phyloP scores from a whole-genome alignment of 2,888 invertebrate genomes.

The Diplolepis rosae region DNA sequence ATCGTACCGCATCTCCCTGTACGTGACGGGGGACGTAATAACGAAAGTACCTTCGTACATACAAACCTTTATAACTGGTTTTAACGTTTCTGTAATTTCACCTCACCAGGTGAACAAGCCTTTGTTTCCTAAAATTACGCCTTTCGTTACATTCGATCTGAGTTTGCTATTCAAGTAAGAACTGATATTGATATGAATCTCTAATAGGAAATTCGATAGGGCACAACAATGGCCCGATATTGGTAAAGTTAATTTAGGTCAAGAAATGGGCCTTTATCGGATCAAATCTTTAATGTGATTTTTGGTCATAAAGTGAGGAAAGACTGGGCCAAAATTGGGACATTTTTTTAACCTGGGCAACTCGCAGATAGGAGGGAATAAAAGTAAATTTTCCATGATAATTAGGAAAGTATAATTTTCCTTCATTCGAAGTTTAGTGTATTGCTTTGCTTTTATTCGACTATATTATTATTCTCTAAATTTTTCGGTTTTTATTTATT shows the following conservation, averaged over 20 bases:
- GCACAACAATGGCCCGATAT: too few relatives aligned
- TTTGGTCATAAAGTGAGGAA: too few relatives aligned
- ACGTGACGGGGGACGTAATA: constrained; percentile 65
- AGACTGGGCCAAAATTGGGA: too few relatives aligned
- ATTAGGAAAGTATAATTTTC: constrained; percentile 28
- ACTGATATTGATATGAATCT: neutral
- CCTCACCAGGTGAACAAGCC: constrained; percentile 48
- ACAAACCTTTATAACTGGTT: constrained; percentile 62
- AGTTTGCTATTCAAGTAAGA: neutral
- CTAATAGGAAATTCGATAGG: too few relatives aligned
- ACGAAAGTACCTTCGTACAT: constrained; percentile 57
- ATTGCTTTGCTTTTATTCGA: too few relatives aligned
- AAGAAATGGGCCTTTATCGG: too few relatives aligned
- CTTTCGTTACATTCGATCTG: constrained; percentile 23
- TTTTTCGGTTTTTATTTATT: neutral
- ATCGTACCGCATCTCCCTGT: constrained; percentile 62
- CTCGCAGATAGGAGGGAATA: too few relatives aligned
- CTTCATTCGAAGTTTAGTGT: too few relatives aligned
- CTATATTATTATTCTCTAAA: neutral
- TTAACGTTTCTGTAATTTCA: constrained; percentile 61
- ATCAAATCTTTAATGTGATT: too few relatives aligned
- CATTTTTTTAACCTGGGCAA: too few relatives aligned
- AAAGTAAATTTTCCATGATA: neutral
- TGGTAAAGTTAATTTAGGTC: too few relatives aligned
- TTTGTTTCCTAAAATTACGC: constrained; percentile 50